Evolutionary conservation across 2,113 vertebrate species (phyloP).

Genomic region (Colaptes auratus): DNA sequence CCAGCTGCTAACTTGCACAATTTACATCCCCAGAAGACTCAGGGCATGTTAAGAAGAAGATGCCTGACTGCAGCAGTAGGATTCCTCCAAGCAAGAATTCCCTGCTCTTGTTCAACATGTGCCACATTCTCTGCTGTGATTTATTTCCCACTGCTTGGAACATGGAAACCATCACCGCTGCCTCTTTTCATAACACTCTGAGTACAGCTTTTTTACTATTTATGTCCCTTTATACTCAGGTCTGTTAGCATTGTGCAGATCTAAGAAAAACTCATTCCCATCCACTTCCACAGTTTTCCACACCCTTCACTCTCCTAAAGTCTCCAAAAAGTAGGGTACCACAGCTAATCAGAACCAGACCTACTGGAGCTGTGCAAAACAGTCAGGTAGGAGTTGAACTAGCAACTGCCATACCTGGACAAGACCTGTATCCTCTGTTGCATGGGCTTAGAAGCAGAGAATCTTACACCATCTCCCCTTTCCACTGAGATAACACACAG

Average conservation of each 20-base stretch:
- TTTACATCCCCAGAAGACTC: neutral
- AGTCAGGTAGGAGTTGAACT: neutral
- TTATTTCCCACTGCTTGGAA: conserved; percentile 1
- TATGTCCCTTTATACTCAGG: neutral
- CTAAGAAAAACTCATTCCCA: neutral
- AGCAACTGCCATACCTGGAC: neutral
- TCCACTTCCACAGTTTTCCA: neutral
- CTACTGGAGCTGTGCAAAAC: neutral
- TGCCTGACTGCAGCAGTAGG: neutral
- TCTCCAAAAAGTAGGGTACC: neutral
- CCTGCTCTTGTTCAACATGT: neutral
- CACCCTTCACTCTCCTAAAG: neutral
- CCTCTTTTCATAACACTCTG: neutral
- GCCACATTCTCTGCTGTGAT: neutral
- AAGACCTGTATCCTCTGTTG: neutral
- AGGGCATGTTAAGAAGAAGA: conserved; percentile 1
- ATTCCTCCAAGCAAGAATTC: neutral
- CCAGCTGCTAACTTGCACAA: too few species aligned
- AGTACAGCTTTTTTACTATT: neutral
- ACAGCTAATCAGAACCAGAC: neutral
- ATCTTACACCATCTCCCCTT: neutral
- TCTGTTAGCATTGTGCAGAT: neutral
- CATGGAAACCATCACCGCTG: neutral
- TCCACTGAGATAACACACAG: neutral
- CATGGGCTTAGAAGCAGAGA: neutral